Evolutionary conservation across 2,113 vertebrate genomes (phyloP), one percentile per base, ranked within the genome.

Genomic region (Brachyhypopomus occidentalis): DNA sequence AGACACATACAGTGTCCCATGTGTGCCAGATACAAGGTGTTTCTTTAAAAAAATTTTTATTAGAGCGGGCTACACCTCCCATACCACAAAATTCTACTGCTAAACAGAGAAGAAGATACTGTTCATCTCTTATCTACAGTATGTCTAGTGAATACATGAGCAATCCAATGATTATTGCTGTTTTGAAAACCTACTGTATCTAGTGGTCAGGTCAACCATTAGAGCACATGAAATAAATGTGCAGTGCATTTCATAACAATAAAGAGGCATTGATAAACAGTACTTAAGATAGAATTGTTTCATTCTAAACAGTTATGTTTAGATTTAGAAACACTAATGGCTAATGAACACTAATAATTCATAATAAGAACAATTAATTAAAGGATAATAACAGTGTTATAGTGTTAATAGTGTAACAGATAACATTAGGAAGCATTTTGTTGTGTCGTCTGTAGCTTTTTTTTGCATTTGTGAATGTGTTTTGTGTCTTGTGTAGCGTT

Each of bases 21-120:
- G 66, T 69, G 41, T 69, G 34, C 19, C 7, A 69, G 38, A 69
- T 38, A 19, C 34, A 69, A 69, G 66, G 66, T 69, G 34, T 20
- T 69, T 0, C n/a, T n/a, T n/a, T n/a, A n/a, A 48, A 9, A 5
- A 48, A 3, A 38, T 20, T 69, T 69, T 19, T 38, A 69, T 17
- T 5, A n/a, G 30, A 11, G n/a, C 34, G 11, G 14, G 19, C 34
- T 67, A 23, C 23, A 64, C 11, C 7, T 34, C 14, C 16, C 30
- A 22, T 2, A 12, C 16, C 16, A 4, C 5, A 1, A 69, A 41
- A n/a, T n/a, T 66, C 34, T 38, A 34, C 6, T 63, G 20, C 7
- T 30, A 25, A 62, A 36, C 66, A 69, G 38, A 14, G 6, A 19
- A 62, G 23, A 66, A 19, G 17, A 19, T 27, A 12, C 34, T 16